phyloP scores from a whole-genome alignment of 2,797 vertebrate genomes.

The Centropyge bicolor region DNA sequence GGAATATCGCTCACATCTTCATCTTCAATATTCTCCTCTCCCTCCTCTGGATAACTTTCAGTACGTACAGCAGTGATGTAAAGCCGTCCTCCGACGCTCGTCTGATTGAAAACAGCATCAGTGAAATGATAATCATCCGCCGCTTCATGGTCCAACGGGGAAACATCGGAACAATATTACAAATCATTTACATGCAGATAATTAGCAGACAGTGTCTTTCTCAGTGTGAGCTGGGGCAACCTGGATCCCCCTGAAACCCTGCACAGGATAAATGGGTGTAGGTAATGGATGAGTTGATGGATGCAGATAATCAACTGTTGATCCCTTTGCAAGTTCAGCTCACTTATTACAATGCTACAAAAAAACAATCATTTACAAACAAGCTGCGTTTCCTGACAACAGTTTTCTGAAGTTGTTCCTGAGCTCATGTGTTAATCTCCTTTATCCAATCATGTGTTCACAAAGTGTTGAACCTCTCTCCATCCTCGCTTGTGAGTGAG shows the following conservation, averaged over 20 bases:
- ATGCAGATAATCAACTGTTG: constrained; percentile 18
- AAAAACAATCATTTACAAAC: too few relatives aligned
- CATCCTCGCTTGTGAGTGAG: too few relatives aligned
- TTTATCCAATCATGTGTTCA: too few relatives aligned
- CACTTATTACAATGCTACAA: not conserved
- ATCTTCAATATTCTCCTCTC: not conserved
- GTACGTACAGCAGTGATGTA: not conserved
- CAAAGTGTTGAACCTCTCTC: too few relatives aligned
- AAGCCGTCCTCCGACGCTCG: not conserved
- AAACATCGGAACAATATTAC: constrained; percentile 29
- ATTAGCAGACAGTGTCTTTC: constrained; percentile 6
- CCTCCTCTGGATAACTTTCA: not conserved
- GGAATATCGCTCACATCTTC: not conserved
- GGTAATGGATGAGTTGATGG: not conserved
- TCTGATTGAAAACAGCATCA: constrained; percentile 14
- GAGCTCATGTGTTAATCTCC: too few relatives aligned
- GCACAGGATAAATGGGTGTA: not conserved
- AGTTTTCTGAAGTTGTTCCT: too few relatives aligned
- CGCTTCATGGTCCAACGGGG: constrained; percentile 6
- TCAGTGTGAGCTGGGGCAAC: not conserved
- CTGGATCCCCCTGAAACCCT: not conserved
- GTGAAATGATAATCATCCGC: constrained; percentile 18
- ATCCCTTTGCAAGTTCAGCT: not conserved
- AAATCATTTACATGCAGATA: constrained; percentile 23
- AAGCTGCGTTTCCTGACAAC: too few relatives aligned